phyloP scores from a whole-genome alignment of 2,888 invertebrate genomes.

The Bellardia bayeri region DNA sequence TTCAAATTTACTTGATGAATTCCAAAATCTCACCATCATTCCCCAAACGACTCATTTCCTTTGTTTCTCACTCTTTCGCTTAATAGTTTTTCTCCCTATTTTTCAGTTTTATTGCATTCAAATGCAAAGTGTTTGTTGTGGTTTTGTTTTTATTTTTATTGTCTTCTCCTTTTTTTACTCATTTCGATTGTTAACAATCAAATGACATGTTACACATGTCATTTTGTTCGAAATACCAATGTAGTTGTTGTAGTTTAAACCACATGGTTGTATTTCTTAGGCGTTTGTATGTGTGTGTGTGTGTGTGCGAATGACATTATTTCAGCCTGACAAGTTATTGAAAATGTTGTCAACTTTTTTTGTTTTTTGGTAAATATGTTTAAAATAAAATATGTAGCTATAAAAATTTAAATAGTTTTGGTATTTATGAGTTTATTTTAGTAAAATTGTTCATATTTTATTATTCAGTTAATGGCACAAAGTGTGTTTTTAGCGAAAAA shows the following conservation, averaged over 20 bases:
- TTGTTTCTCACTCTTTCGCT: background rate
- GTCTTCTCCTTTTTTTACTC: constrained; percentile 7
- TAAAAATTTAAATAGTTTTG: constrained; percentile 20
- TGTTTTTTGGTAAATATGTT: constrained; percentile 14
- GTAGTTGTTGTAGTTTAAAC: constrained; percentile 21
- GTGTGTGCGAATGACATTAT: background rate
- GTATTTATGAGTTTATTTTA: constrained; percentile 43
- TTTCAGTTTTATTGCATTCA: background rate
- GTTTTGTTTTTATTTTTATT: constrained; percentile 2
- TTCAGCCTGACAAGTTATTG: constrained; percentile 66
- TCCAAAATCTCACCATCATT: constrained; percentile 2
- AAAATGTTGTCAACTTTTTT: constrained; percentile 67
- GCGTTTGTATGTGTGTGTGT: background rate
- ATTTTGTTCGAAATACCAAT: constrained; percentile 33
- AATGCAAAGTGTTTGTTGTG: constrained; percentile 55
- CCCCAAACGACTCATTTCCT: constrained; percentile 68
- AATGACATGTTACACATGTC: constrained; percentile 71
- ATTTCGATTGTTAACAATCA: constrained; percentile 62
- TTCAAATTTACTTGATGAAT: constrained; percentile 32
- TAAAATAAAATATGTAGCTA: constrained; percentile 20
- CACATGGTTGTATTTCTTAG: constrained; percentile 41
- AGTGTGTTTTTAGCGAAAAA: background rate
- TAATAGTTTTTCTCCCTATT: background rate
- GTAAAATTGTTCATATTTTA: constrained; percentile 6
- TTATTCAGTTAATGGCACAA: constrained; percentile 8